Conservation (phyloP, 2,113 vertebrate genomes). For the Plecotus auritus region DNA sequence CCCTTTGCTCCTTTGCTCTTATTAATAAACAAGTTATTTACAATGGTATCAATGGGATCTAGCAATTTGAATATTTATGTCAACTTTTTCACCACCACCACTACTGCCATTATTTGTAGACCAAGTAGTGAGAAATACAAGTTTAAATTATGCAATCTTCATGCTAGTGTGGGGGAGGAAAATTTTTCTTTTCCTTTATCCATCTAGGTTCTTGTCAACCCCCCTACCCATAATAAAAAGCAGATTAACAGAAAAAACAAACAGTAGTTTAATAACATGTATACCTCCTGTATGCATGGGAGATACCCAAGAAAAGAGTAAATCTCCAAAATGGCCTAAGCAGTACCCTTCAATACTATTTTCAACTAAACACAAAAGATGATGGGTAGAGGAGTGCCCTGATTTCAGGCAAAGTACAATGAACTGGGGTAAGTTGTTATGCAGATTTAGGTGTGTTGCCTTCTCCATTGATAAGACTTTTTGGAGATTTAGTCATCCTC, state of each 20-base stretch:
- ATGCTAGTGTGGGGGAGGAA: not conserved
- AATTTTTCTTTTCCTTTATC: not conserved
- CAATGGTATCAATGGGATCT: no score
- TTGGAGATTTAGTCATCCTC: not conserved
- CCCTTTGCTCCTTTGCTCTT: no score
- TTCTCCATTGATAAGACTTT: not conserved
- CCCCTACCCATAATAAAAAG: no score
- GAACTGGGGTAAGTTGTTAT: no score
- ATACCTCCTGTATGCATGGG: no score
- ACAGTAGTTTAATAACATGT: no score
- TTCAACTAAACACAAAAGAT: not conserved
- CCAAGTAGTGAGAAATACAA: not conserved
- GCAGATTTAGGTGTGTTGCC: not conserved
- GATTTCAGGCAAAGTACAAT: not conserved
- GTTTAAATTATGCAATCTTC: not conserved
- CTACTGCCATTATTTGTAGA: not conserved
- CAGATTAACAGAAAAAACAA: no score
- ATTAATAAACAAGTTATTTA: no score
- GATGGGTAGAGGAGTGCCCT: not conserved
- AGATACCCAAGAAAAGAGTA: not conserved
- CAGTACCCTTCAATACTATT: not conserved
- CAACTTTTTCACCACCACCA: not conserved
- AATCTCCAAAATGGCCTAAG: not conserved
- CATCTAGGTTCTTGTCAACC: not conserved
- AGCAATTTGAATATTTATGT: not conserved